phyloP scores from a whole-genome alignment of 53 echinoderm and acorn worm species.

The Actinopyga echinites region DNA sequence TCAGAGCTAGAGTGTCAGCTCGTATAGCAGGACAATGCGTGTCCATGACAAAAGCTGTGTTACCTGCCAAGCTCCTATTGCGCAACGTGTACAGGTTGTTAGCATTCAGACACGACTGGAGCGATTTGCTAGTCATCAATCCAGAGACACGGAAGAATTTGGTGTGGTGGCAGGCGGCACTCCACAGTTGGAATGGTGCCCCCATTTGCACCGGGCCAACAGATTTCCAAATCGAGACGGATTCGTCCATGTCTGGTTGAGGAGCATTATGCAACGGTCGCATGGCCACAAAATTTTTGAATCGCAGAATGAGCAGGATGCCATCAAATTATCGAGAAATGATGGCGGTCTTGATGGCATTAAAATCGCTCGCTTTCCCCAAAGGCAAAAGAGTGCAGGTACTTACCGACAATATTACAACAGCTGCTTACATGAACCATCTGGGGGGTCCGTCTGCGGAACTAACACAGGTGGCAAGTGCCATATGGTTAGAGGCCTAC shows the following conservation, averaged over 20 bases:
- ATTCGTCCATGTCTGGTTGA: slow-evolving; percentile 25
- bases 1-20: neutral
- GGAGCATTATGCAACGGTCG: neutral
- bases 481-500: slow-evolving; percentile 39
- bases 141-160: slow-evolving; percentile 15
- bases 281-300: slow-evolving; percentile 21
- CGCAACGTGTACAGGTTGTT: slow-evolving; percentile 29
- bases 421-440: slow-evolving; percentile 23
- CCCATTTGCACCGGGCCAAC: slow-evolving; percentile 9
- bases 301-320: neutral
- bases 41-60: slow-evolving; percentile 9
- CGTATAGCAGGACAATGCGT: slow-evolving; percentile 44
- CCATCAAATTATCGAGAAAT: slow-evolving; percentile 53
- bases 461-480: slow-evolving; percentile 1
- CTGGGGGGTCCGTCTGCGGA: slow-evolving; percentile 1
- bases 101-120: slow-evolving; percentile 5
- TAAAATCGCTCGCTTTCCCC: neutral
- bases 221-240: slow-evolving; percentile 32
- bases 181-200: slow-evolving; percentile 37
- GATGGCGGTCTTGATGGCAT: slow-evolving; percentile 39
- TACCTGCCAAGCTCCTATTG: slow-evolving; percentile 34
- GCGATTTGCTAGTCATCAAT: neutral
- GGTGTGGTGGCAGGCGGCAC: slow-evolving; percentile 37
- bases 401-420: slow-evolving; percentile 37
- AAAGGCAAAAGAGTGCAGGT: slow-evolving; percentile 43